These are phyloP conservation scores for Pardalotus punctatus DNA, from an alignment of 2,113 vertebrate species.

Conservation along the genomic window DNA sequence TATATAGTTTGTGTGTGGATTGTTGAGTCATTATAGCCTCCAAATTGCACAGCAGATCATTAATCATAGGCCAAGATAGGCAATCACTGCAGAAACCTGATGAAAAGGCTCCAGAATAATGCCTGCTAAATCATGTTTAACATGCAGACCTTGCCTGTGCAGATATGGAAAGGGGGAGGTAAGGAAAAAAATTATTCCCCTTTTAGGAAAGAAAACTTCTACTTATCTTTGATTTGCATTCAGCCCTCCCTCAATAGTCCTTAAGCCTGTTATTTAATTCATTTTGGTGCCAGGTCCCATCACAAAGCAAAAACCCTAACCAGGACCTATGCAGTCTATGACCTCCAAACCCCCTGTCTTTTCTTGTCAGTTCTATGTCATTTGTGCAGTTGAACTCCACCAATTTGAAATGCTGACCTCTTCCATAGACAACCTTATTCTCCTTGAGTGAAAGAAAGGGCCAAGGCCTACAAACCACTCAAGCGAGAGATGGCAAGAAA, in stretches of 20 bases:
- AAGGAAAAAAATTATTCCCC: slow-evolving; percentile 74
- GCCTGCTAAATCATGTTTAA: slow-evolving; percentile 85
- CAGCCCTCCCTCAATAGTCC: slow-evolving; percentile 83
- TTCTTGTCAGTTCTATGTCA: slow-evolving; percentile 85
- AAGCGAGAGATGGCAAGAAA: slow-evolving; percentile 81
- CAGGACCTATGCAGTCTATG: slow-evolving; percentile 79
- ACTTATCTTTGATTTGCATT: slow-evolving; percentile 92
- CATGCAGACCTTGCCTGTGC: slow-evolving; percentile 79
- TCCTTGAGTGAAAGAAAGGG: slow-evolving; percentile 80
- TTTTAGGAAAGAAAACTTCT: slow-evolving; percentile 87
- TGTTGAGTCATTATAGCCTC: slow-evolving; percentile 82
- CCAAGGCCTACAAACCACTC: slow-evolving; percentile 79
- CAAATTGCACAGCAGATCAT: slow-evolving; percentile 87
- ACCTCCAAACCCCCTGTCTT: slow-evolving; percentile 83
- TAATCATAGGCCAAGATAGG: slow-evolving; percentile 87
- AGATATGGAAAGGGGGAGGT: slow-evolving; percentile 81
- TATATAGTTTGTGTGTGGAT: slow-evolving; percentile 82
- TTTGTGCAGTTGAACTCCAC: slow-evolving; percentile 85
- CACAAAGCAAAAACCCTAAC: slow-evolving; percentile 80
- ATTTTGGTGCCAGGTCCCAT: slow-evolving; percentile 82
- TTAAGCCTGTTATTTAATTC: slow-evolving; percentile 89
- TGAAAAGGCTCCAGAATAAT: slow-evolving; percentile 81
- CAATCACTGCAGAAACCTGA: slow-evolving; percentile 75
- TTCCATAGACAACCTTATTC: slow-evolving; percentile 83
- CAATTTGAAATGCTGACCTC: slow-evolving; percentile 85